A percentile compares a stretch with the other conserved stretches of the same genome.
Evolutionary conservation across 2,888 invertebrate species (phyloP).

Genomic region (Adela reaumurella): DNA sequence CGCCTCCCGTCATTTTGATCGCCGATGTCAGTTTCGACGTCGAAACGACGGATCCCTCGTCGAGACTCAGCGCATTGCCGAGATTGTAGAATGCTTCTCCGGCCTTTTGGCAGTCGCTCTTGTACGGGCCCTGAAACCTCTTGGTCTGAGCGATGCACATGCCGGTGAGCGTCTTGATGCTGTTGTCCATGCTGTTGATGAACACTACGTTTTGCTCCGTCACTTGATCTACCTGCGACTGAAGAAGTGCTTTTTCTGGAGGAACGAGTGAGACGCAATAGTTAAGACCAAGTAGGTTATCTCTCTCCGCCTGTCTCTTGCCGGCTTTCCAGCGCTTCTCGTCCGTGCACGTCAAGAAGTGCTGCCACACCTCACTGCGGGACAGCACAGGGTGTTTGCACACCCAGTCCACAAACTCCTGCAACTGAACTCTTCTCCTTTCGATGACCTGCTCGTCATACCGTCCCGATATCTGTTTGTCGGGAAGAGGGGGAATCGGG

Average conservation of each 20-base stretch:
- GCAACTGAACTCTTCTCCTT: constrained; percentile 87
- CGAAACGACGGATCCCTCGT: constrained; percentile 62
- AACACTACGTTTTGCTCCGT: constrained; percentile 82
- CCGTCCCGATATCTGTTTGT: constrained; percentile 95
- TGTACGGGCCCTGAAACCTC: constrained; percentile 79
- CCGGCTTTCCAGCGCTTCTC: constrained; percentile 97
- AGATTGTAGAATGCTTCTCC: constrained; percentile 83
- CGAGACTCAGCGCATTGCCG: constrained; percentile 79
- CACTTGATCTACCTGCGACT: constrained; percentile 73
- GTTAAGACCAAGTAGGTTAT: constrained; percentile 84
- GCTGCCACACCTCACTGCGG: constrained; percentile 89
- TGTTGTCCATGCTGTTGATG: constrained; percentile 80
- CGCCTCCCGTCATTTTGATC: constrained; percentile 80
- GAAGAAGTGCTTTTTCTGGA: constrained; percentile 73
- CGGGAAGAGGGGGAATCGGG: constrained; percentile 95
- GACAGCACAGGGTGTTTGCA: constrained; percentile 95
- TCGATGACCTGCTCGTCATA: constrained; percentile 98
- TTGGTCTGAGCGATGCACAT: constrained; percentile 84
- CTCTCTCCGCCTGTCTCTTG: constrained; percentile 92
- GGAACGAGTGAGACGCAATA: constrained; percentile 88
- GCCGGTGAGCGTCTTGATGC: constrained; percentile 77
- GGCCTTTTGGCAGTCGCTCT: constrained; percentile 86
- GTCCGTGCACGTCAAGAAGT: constrained; percentile 96
- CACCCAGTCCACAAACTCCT: constrained; percentile 95
- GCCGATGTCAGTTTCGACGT: constrained; percentile 73